Evolutionary conservation across 2,888 invertebrate species (phyloP).

Genomic region (Lumbricus terrestris): DNA sequence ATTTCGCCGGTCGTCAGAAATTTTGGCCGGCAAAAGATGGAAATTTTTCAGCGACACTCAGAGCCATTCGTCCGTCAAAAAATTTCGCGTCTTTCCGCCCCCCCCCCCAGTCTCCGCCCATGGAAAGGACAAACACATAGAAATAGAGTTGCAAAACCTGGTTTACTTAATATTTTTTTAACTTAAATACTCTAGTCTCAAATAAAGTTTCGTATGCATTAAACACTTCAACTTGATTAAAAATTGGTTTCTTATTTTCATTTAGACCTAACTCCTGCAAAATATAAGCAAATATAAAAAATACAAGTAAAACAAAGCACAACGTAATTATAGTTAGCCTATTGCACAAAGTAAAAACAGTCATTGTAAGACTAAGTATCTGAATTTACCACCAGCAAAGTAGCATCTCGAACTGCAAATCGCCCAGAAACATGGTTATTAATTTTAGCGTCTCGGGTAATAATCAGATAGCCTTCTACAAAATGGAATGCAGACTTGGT

Average conservation of each 20-base stretch:
- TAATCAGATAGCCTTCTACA: not conserved
- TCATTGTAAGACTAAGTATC: too few species aligned
- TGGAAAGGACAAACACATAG: too few species aligned
- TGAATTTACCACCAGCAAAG: not conserved
- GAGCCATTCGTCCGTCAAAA: too few species aligned
- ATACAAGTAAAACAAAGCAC: not conserved
- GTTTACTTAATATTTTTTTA: too few species aligned
- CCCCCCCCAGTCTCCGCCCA: too few species aligned
- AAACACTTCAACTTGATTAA: not conserved
- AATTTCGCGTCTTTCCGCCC: too few species aligned
- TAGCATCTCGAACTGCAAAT: not conserved
- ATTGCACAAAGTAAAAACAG: not conserved
- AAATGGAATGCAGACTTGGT: not conserved
- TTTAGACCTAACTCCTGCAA: too few species aligned
- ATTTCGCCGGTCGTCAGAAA: too few species aligned
- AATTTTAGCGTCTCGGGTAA: not conserved
- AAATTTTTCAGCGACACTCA: too few species aligned
- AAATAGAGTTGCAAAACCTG: not conserved
- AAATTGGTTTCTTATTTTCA: not conserved
- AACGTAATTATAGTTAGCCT: not conserved
- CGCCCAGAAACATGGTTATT: not conserved
- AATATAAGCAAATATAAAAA: not conserved
- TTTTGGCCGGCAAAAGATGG: too few species aligned
- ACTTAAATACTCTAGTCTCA: not conserved
- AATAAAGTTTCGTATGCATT: not conserved